Base-by-base conservation (phyloP, 2,888 invertebrate species). In the Tridacna gigas region DNA sequence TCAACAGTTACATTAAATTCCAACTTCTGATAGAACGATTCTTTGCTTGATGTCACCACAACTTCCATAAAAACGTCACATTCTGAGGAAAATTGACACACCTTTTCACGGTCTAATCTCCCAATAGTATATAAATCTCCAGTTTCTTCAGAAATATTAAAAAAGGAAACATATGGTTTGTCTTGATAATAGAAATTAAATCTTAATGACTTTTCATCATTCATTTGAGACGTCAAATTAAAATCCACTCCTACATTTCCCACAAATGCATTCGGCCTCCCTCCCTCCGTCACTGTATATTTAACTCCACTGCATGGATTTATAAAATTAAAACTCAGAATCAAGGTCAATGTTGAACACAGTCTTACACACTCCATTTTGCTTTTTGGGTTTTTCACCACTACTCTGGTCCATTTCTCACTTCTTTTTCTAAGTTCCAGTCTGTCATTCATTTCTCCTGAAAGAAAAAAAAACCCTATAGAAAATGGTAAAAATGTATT, bases 1-100 rank as follows among this genome's bases (percentile, higher is more conserved):
- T 90, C 82, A n/a, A 94, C 83, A 71, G 88, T 88, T n/a, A 94
- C 84, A 22, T 89, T 89, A 20, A 93, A 88, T 48, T 90, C 89
- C 61, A 93, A 88, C 82, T 89, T 92, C 77, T 90, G 78, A 79
- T 91, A 92, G 82, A 91, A 92, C 76, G 90, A 87, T 37, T 86
- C 89, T 69, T 89, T 88, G n/a, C 87, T 85, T 18, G 91, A 90
- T 69, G 90, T 90, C n/a, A 91, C 91, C 37, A 90, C 91, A 4
- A 92, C 84, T 83, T 91, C 89, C 15, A 86, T 78, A 26, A 47
- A 22, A 22, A 91, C 80, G 25, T 88, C 84, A 83, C 92, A 92
- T 7, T 86, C 77, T 15, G 81, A 77, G 20, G 78, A 67, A 79
- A 86, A 90, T 18, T 83, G 88, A 79, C 92, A 92, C n/a, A 92